Evolutionary conservation across 2,797 vertebrate genomes (phyloP), one percentile per base, ranked within the genome.

Genomic region (Brachymystax lenok): DNA sequence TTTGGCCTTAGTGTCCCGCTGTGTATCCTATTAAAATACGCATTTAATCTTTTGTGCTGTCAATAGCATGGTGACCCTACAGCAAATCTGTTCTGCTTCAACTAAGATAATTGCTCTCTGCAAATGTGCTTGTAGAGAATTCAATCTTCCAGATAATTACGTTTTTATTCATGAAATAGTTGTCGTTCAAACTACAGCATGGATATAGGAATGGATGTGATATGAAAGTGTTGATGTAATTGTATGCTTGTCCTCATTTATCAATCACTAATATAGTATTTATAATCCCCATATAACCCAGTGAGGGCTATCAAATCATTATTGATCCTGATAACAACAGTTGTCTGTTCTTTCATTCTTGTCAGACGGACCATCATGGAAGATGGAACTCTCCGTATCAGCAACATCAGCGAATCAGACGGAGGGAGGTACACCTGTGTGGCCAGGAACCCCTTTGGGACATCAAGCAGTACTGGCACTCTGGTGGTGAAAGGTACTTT

Each of bases 401-500:
- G 80, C 78, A 97, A 96, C 28, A 84, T 93, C 84, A 95, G 93
- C 80, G 94, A 90, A 82, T 84, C 83, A 0, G 96, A 98, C 0
- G 95, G 90, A 0, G 96, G 95, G 54, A 73, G 89, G 24, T 97
- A 96, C 80, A 96, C 92, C 0, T 96, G 96, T 76, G 78, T 94
- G 74, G 97, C 95, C 73, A 93, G 91, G 13, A 97, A 97, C 90
- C 92, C 92, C 27, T 97, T 96, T 5, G 95, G 96, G 69, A 71
- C 87, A 5, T 93, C 95, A 35, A 95, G 94, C 90, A 95, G 89
- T 80, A 90, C 94, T 0, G 96, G 95, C 67, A 89, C 66, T 5
- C 91, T 97, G 82, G 30, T 94, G 51, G 95, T 97, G 14, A 97
- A 96, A 97, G 96, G 96, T 97, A 89, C 83, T 40, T 76, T 80